These are phyloP conservation scores for Hypomesus transpacificus DNA, from an alignment of 2,113 vertebrate species.

Conservation along the genomic window DNA sequence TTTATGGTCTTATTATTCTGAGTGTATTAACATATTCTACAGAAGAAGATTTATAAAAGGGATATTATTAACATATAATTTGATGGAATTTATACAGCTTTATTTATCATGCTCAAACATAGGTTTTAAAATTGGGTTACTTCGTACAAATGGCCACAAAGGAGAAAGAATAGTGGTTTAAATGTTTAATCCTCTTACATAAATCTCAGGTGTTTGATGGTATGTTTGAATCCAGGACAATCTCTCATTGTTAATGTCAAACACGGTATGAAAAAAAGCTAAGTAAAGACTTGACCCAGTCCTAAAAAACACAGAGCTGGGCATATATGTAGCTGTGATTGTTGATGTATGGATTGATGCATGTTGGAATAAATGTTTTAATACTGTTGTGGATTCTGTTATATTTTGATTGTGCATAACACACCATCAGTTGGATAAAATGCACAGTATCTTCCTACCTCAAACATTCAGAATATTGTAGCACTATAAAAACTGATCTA, in stretches of 20 bases:
- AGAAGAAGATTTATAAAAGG: no score
- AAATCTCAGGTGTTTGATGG: conserved; percentile 32
- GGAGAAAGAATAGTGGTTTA: not conserved
- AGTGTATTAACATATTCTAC: no score
- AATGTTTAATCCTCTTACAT: conserved; percentile 22
- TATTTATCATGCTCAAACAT: no score
- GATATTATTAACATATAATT: no score
- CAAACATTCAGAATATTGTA: no score
- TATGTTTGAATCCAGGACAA: conserved; percentile 20
- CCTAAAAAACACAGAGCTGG: conserved; percentile 9
- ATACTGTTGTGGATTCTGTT: conserved; percentile 12
- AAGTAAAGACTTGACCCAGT: conserved; percentile 4
- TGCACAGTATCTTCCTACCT: no score
- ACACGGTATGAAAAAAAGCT: conserved; percentile 19
- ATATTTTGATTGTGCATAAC: not conserved
- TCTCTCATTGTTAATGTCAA: conserved; percentile 19
- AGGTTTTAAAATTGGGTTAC: no score
- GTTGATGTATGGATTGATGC: conserved; percentile 17
- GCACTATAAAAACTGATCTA: no score
- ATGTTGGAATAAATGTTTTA: conserved; percentile 41
- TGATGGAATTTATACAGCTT: no score
- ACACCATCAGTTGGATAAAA: no score
- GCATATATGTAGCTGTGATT: conserved; percentile 14
- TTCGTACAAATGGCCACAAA: no score
- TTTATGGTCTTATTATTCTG: no score